A percentile compares a stretch with the other conserved stretches of the same genome.
phyloP scores from a whole-genome alignment of 92 coral and sea anemone genomes.

The Siderastrea radians region DNA sequence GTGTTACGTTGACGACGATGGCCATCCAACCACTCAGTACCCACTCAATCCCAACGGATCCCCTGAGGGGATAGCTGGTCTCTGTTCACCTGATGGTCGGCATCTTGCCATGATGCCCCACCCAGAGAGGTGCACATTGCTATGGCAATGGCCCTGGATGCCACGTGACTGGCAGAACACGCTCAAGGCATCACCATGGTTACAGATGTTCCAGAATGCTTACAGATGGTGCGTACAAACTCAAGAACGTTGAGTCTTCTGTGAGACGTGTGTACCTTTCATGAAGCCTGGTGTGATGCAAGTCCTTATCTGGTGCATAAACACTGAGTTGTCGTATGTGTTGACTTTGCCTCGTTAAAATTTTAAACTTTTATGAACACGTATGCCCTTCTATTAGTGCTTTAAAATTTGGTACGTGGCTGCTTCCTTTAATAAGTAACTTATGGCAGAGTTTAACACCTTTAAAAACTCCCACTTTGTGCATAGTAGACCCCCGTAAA shows the following conservation, averaged over 20 bases:
- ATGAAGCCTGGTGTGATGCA: background rate
- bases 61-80: constrained; percentile 95
- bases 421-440: no score
- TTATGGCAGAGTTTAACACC: no score
- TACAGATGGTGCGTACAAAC: constrained; percentile 85
- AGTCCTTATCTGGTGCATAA: background rate
- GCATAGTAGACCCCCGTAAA: no score
- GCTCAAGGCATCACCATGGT: constrained; percentile 91
- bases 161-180: constrained; percentile 88
- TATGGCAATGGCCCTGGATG: constrained; percentile 99
- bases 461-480: no score
- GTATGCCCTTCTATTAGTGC: no score
- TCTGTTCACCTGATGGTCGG: constrained; percentile 95
- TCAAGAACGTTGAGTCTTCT: background rate
- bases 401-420: no score
- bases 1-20: constrained; percentile 92
- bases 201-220: constrained; percentile 96
- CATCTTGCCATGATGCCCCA: constrained; percentile 99
- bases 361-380: no score
- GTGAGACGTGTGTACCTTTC: background rate
- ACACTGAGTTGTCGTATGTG: no score
- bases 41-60: constrained; percentile 98
- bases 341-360: no score
- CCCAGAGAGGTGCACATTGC: constrained; percentile 94
- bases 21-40: constrained; percentile 87